A percentile compares a stretch with the other conserved stretches of the same genome.
These are phyloP conservation scores for Galerucella pusilla DNA, from an alignment of 2,888 invertebrate species.

Conservation along the genomic window DNA sequence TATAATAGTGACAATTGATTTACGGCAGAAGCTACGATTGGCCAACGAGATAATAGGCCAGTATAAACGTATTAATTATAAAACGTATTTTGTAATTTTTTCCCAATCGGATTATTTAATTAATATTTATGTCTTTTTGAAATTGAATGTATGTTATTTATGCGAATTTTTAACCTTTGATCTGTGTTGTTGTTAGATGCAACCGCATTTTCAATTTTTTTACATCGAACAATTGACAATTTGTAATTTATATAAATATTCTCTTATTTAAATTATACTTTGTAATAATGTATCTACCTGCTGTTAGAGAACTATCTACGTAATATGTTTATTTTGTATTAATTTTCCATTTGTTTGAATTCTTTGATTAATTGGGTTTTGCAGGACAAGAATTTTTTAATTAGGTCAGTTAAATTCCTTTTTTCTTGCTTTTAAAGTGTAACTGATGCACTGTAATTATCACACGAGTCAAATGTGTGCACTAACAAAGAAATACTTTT, in stretches of 20 bases:
- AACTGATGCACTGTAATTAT: too few species aligned
- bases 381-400: too few species aligned
- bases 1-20: slow-evolving; percentile 66
- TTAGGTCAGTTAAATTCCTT: too few species aligned
- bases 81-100: not conserved
- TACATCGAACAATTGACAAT: slow-evolving; percentile 4
- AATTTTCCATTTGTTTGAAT: not conserved
- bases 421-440: too few species aligned
- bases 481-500: too few species aligned
- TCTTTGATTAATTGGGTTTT: not conserved
- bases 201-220: slow-evolving; percentile 1
- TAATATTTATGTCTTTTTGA: not conserved
- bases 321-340: not conserved
- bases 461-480: too few species aligned
- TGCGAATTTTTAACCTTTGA: slow-evolving; percentile 3
- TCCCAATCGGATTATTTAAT: not conserved
- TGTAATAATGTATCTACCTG: not conserved
- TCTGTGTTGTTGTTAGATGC: not conserved
- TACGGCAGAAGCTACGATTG: slow-evolving; percentile 62
- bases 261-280: not conserved
- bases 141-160: not conserved
- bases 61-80: slow-evolving; percentile 12
- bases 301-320: not conserved
- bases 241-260: not conserved
- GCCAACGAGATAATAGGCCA: slow-evolving; percentile 50